A percentile compares a stretch with the other conserved stretches of the same genome.
Conservation (phyloP, 1,140 invertebrate genomes). For the Lucilia cuprina region DNA sequence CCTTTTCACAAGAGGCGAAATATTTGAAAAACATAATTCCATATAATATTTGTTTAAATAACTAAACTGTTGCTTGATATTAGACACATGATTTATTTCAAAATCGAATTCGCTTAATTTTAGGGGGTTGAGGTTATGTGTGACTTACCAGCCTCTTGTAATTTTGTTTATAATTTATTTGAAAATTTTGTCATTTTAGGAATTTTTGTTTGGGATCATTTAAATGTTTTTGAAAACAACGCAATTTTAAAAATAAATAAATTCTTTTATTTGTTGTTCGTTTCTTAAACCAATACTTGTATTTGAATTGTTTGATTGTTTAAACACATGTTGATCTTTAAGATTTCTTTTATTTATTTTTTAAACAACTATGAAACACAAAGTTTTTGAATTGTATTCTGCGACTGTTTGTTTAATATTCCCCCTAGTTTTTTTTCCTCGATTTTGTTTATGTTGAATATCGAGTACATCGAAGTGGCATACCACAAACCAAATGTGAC, state of each 20-base stretch:
- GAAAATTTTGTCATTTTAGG: neutral
- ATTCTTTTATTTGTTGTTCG: neutral
- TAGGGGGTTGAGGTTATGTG: neutral
- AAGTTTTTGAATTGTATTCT: neutral
- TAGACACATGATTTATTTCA: neutral
- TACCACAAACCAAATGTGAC: conserved; percentile 22
- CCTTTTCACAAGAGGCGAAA: neutral
- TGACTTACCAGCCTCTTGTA: neutral
- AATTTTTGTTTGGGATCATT: neutral
- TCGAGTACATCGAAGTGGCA: neutral
- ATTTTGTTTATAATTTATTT: neutral
- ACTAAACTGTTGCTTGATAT: too few relatives aligned
- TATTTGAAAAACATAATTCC: neutral
- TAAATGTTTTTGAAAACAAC: neutral
- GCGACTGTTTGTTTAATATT: neutral
- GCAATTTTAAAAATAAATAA: neutral
- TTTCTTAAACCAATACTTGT: neutral
- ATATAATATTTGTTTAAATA: too few relatives aligned
- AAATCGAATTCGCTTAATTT: neutral
- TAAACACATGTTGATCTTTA: conserved; percentile 3
- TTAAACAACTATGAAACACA: neutral
- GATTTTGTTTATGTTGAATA: neutral
- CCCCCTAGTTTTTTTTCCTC: neutral
- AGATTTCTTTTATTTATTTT: neutral
- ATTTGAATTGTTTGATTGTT: neutral